Percentiles rank a stretch among this genome's conserved stretches.
These are phyloP conservation scores for Mus minutoides DNA, from an alignment of 2,797 vertebrate genomes.

Conservation along the genomic window DNA sequence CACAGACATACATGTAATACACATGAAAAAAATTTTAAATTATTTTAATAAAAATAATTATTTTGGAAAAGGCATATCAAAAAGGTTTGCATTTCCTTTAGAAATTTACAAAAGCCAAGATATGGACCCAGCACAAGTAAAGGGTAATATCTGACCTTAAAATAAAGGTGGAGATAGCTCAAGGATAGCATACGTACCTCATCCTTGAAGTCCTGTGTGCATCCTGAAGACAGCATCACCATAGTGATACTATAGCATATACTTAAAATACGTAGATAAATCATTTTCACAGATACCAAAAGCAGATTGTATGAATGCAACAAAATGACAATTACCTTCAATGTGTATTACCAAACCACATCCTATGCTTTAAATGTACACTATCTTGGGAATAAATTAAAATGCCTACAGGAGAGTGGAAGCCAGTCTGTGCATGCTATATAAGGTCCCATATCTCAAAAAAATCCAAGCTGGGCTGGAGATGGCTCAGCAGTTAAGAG, in stretches of 20 bases:
- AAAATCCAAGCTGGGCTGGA: too few species aligned
- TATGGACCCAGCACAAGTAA: not conserved
- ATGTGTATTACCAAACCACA: not conserved
- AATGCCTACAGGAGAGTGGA: not conserved
- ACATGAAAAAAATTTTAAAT: not conserved
- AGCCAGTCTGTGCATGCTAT: not conserved
- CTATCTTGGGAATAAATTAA: not conserved
- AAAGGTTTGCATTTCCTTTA: not conserved
- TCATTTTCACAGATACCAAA: not conserved
- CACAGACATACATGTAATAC: not conserved
- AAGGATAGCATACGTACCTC: not conserved
- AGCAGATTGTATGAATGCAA: not conserved
- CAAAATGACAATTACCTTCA: not conserved
- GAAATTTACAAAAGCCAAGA: not conserved
- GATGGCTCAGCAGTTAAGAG: too few species aligned
- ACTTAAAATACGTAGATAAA: not conserved
- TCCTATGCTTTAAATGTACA: not conserved
- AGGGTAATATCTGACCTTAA: not conserved
- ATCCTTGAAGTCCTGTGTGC: not conserved
- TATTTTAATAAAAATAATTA: not conserved
- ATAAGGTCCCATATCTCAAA: not conserved
- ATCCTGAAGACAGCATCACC: not conserved
- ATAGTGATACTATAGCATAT: not conserved
- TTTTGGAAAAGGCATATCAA: not conserved
- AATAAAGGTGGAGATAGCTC: not conserved